A percentile compares a stretch with the other conserved stretches of the same genome.
phyloP scores from a whole-genome alignment of 2,888 invertebrate species.

The Kuschelorhynchus macadamiae region DNA sequence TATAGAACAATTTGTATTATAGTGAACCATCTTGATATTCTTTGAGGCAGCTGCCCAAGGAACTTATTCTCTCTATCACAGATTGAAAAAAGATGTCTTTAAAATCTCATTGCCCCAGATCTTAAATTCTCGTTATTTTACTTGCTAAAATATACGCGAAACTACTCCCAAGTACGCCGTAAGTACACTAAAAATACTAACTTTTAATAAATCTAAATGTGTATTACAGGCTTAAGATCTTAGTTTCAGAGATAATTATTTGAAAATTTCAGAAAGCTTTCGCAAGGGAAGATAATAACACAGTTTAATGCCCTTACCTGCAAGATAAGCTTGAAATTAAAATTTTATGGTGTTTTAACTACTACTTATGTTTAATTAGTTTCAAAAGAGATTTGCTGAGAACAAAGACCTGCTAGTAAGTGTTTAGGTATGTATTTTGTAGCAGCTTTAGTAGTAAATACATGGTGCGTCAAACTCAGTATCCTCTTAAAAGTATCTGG shows the following conservation, averaged over 20 bases:
- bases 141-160: conserved; percentile 8
- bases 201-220: conserved; percentile 32
- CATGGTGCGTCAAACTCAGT: too few relatives aligned
- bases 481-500: too few relatives aligned
- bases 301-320: conserved; percentile 35
- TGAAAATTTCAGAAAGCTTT: conserved; percentile 25
- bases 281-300: conserved; percentile 33
- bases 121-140: not conserved
- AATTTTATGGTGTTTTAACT: conserved; percentile 35
- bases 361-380: conserved; percentile 14
- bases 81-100: too few relatives aligned
- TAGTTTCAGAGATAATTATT: conserved; percentile 24
- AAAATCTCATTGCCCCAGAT: too few relatives aligned
- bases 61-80: too few relatives aligned
- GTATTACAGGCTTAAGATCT: conserved; percentile 25
- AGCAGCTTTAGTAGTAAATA: too few relatives aligned
- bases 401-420: not conserved
- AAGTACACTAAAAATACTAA: conserved; percentile 19
- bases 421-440: too few relatives aligned
- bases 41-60: too few relatives aligned
- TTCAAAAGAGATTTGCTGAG: conserved; percentile 5
- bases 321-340: conserved; percentile 37
- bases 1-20: too few relatives aligned
- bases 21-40: too few relatives aligned
- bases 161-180: conserved; percentile 5